phyloP scores from a whole-genome alignment of 2,797 vertebrate species.

The Pempheris klunzingeri region DNA sequence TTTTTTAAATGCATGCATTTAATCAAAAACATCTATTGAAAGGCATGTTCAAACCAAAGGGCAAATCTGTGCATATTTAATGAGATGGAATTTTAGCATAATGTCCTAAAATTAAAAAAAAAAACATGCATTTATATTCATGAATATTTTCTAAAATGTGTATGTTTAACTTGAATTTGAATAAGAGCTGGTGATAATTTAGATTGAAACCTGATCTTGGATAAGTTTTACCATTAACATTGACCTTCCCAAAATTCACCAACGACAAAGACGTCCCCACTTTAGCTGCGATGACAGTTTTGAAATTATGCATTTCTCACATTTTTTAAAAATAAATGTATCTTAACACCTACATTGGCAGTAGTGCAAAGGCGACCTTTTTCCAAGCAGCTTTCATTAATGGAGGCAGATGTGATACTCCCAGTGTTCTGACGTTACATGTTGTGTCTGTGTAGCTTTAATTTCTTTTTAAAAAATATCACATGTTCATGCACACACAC shows the following conservation, averaged over 20 bases:
- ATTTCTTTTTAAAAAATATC: conserved; percentile 38
- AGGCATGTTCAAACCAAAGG: conserved; percentile 40
- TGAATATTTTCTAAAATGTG: conserved; percentile 3
- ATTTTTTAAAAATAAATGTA: conserved; percentile 14
- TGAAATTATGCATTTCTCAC: conserved; percentile 34
- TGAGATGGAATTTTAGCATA: conserved; percentile 30
- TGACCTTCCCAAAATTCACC: conserved; percentile 26
- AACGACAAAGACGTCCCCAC: not conserved
- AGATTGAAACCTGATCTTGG: not conserved
- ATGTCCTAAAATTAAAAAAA: not conserved
- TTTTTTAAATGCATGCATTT: conserved; percentile 24
- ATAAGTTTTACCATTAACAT: not conserved
- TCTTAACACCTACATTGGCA: conserved; percentile 41
- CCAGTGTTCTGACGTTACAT: conserved; percentile 17
- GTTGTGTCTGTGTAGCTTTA: conserved; percentile 16
- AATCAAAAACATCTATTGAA: conserved; percentile 28
- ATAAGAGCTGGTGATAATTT: conserved; percentile 1
- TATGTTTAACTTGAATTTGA: conserved; percentile 17
- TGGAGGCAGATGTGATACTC: conserved; percentile 27
- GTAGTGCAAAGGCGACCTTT: conserved; percentile 34
- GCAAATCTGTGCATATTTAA: conserved; percentile 45
- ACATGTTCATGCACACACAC: conserved; percentile 36
- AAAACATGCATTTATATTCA: conserved; percentile 21
- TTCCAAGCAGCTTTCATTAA: conserved; percentile 19
- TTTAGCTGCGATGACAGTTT: conserved; percentile 25